A percentile compares a stretch with the other conserved stretches of the same genome.
These are phyloP conservation scores for Conistra vaccinii DNA, from an alignment of 2,888 invertebrate species.

Conservation along the genomic window DNA sequence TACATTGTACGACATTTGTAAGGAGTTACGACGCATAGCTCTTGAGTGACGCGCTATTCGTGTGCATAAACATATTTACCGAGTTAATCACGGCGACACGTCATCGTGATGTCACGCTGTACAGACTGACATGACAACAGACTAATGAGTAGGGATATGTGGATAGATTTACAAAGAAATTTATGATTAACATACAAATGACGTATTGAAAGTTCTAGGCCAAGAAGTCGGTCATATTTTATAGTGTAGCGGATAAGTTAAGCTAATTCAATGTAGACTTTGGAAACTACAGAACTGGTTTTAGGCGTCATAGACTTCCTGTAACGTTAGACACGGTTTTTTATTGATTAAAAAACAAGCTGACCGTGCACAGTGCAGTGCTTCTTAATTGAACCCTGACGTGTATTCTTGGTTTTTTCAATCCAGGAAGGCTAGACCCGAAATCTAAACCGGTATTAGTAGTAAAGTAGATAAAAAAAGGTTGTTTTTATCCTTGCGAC, in stretches of 20 bases:
- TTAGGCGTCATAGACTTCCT: constrained; percentile 35
- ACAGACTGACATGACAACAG: constrained; percentile 37
- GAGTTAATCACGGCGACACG: constrained; percentile 61
- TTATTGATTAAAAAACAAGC: constrained; percentile 23
- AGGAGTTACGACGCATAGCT: constrained; percentile 46
- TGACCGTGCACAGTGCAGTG: constrained; percentile 14
- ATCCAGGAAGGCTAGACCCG: constrained; percentile 36
- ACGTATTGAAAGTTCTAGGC: not conserved
- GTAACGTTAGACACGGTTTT: constrained; percentile 23
- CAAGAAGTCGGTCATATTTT: constrained; percentile 4
- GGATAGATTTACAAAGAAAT: constrained; percentile 23
- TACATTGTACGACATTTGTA: constrained; percentile 40
- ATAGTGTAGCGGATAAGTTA: not conserved
- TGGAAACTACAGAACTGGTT: constrained; percentile 2
- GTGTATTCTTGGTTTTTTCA: constrained; percentile 17
- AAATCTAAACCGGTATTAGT: constrained; percentile 37
- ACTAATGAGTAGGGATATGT: constrained; percentile 13
- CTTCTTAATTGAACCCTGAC: constrained; percentile 36
- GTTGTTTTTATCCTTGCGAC: constrained; percentile 5
- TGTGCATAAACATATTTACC: constrained; percentile 60
- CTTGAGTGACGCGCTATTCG: constrained; percentile 50
- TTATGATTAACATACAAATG: constrained; percentile 12
- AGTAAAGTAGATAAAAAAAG: constrained; percentile 30
- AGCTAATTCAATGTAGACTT: constrained; percentile 1
- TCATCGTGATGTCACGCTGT: constrained; percentile 67